phyloP scores from a whole-genome alignment of 2,888 invertebrate species.

The Magallana nippona region DNA sequence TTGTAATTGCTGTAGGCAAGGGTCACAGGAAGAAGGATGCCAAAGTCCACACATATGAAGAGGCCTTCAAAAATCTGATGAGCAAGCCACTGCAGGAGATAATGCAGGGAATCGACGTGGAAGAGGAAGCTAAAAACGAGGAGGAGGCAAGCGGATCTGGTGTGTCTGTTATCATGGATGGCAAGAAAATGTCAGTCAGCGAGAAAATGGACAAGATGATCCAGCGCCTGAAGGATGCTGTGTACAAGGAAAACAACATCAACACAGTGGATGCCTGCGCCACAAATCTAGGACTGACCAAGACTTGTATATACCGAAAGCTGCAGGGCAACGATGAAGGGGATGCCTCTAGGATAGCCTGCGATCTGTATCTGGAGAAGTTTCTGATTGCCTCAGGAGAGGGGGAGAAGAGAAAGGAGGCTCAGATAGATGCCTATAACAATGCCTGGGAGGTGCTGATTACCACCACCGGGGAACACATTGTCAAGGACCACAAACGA shows the following conservation, averaged over 20 bases:
- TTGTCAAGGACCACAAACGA: slow-evolving; percentile 59
- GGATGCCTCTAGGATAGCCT: slow-evolving; percentile 41
- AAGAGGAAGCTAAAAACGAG: slow-evolving; percentile 30
- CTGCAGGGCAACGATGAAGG: slow-evolving; percentile 32
- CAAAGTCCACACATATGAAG: slow-evolving; percentile 54
- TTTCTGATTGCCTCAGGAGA: slow-evolving; percentile 63
- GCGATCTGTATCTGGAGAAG: slow-evolving; percentile 68
- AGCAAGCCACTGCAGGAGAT: slow-evolving; percentile 51
- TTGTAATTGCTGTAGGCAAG: slow-evolving; percentile 59
- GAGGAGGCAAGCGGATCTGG: slow-evolving; percentile 28
- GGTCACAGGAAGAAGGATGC: slow-evolving; percentile 62
- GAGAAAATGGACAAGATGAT: slow-evolving; percentile 59
- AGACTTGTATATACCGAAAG: slow-evolving; percentile 61
- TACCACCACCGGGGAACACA: slow-evolving; percentile 53
- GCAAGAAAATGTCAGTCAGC: slow-evolving; percentile 43
- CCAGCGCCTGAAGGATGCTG: slow-evolving; percentile 52
- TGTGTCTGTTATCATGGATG: slow-evolving; percentile 29
- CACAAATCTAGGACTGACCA: slow-evolving; percentile 59
- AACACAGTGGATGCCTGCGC: slow-evolving; percentile 62
- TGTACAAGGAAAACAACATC: slow-evolving; percentile 55
- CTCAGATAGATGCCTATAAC: slow-evolving; percentile 59
- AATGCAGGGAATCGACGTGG: slow-evolving; percentile 52
- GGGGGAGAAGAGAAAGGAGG: slow-evolving; percentile 54
- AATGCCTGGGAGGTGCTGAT: slow-evolving; percentile 60
- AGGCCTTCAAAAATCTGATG: slow-evolving; percentile 55